Percentiles rank a stretch among this genome's conserved stretches.
Evolutionary conservation across 1,140 invertebrate species (phyloP).

Genomic region (Megalonaias nervosa): DNA sequence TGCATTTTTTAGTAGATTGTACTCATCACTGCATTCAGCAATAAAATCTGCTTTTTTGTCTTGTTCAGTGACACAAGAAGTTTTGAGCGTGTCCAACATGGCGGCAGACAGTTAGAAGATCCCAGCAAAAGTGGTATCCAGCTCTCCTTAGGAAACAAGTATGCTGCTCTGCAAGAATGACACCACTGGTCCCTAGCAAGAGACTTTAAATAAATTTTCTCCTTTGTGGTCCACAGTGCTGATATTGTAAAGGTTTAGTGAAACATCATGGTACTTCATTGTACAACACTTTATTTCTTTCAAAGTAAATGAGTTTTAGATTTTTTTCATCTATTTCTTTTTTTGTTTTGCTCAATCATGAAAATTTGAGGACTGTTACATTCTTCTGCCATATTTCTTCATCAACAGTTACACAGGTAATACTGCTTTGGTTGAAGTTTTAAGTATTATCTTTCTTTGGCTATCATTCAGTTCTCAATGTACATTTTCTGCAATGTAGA

Average conservation of each 20-base stretch:
- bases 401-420: no score
- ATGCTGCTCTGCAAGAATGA: slow-evolving; percentile 38
- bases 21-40: not conserved
- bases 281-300: not conserved
- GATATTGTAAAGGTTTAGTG: not conserved
- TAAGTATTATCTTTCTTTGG: no score
- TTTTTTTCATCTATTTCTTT: not conserved
- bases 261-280: not conserved
- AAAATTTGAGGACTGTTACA: no score
- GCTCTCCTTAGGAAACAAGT: slow-evolving; percentile 36
- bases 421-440: no score
- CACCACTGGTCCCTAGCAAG: not conserved
- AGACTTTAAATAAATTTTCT: not conserved
- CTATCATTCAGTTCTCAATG: no score
- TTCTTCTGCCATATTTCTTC: no score
- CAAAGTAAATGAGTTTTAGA: not conserved
- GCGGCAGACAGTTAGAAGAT: slow-evolving; percentile 29
- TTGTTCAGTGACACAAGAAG: slow-evolving; percentile 28
- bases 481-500: no score
- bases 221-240: not conserved
- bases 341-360: not conserved
- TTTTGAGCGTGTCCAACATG: slow-evolving; percentile 31
- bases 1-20: no score
- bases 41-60: not conserved
- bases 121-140: slow-evolving; percentile 16